Conservation (phyloP, 2,113 vertebrate species). For the Oryzias javanicus region DNA sequence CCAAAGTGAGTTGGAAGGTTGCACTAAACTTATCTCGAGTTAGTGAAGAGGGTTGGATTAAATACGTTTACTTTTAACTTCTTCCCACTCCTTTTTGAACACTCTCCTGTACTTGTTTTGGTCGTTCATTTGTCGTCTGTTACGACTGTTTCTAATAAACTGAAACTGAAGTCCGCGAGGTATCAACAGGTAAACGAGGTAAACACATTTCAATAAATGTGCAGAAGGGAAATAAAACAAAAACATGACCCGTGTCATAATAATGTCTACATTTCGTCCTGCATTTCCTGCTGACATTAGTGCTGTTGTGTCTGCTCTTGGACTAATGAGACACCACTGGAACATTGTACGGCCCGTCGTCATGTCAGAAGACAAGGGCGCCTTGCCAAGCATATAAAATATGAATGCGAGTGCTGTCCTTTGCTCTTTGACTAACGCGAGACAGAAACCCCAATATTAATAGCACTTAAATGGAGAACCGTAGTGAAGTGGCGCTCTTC, state of each 20-base stretch:
- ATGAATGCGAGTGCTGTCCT: conserved; percentile 55
- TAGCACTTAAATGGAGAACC: conserved; percentile 27
- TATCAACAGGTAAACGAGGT: too few species aligned
- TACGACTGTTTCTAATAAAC: too few species aligned
- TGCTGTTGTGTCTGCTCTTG: conserved; percentile 51
- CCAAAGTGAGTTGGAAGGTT: too few species aligned
- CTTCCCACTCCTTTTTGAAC: too few species aligned
- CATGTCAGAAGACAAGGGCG: conserved; percentile 37
- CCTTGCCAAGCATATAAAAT: conserved; percentile 57
- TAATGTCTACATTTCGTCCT: conserved; percentile 17
- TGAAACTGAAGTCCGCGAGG: too few species aligned
- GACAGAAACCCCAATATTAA: conserved; percentile 42
- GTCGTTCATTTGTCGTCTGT: too few species aligned
- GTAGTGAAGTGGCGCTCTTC: not conserved
- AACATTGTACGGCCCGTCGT: conserved; percentile 51
- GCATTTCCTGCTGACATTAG: conserved; percentile 35
- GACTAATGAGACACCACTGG: conserved; percentile 51
- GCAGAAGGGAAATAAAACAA: not conserved
- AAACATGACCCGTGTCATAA: not conserved
- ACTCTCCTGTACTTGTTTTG: too few species aligned
- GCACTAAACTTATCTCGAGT: too few species aligned
- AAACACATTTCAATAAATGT: not conserved
- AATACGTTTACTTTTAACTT: too few species aligned
- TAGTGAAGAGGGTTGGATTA: too few species aligned
- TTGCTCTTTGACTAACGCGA: conserved; percentile 54